Evolutionary conservation across 1,140 invertebrate genomes (phyloP).

Genomic region (Pachypeltis micranthus): DNA sequence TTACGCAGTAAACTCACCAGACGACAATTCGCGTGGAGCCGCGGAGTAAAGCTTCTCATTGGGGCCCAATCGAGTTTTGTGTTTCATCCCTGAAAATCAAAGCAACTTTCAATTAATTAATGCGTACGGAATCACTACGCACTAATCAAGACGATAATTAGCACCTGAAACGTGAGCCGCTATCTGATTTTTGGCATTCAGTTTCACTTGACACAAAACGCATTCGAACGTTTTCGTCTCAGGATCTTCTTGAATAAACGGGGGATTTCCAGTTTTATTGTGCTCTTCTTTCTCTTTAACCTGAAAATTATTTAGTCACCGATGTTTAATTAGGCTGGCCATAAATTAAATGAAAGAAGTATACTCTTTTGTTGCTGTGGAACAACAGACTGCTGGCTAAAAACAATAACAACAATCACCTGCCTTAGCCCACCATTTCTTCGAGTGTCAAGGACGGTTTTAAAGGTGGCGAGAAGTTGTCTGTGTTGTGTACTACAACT

Average conservation of each 20-base stretch:
- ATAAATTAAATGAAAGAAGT: too few species aligned
- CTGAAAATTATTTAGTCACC: slow-evolving; percentile 13
- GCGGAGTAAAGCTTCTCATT: background rate
- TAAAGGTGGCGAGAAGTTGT: too few species aligned
- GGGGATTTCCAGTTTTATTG: slow-evolving; percentile 2
- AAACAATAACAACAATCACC: too few species aligned
- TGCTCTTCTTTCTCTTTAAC: slow-evolving; percentile 3
- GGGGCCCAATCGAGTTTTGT: background rate
- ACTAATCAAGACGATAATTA: background rate
- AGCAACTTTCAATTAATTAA: background rate
- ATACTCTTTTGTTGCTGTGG: too few species aligned
- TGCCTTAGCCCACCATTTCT: too few species aligned
- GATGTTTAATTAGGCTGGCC: too few species aligned
- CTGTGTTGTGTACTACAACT: too few species aligned
- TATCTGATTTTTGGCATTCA: slow-evolving; percentile 18
- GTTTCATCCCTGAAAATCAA: slow-evolving; percentile 8
- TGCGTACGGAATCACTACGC: background rate
- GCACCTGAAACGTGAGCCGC: slow-evolving; percentile 16
- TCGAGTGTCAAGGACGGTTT: too few species aligned
- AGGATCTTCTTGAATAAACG: slow-evolving; percentile 14
- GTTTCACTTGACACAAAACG: slow-evolving; percentile 10
- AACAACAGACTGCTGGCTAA: too few species aligned
- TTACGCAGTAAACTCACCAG: background rate
- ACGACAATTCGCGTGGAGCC: background rate
- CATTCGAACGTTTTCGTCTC: slow-evolving; percentile 11